phyloP scores from a whole-genome alignment of 2,888 invertebrate species.

The Macaria notata region DNA sequence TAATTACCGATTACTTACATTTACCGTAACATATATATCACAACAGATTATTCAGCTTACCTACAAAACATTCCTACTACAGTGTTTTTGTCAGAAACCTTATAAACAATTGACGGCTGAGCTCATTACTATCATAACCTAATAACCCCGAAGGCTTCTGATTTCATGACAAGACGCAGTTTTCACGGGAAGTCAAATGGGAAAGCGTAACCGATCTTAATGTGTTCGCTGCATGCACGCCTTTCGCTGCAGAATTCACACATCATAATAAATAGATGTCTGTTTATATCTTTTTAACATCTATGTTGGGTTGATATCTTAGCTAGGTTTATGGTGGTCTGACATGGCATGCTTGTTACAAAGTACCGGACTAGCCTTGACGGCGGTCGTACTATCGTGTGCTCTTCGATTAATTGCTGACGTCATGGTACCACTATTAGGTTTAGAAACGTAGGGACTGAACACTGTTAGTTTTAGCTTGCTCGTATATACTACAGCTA shows the following conservation, averaged over 20 bases:
- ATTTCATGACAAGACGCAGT: slow-evolving; percentile 78
- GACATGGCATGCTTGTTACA: slow-evolving; percentile 19
- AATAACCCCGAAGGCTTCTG: slow-evolving; percentile 67
- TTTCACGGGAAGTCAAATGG: slow-evolving; percentile 73
- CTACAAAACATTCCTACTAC: no score
- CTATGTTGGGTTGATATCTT: slow-evolving; percentile 22
- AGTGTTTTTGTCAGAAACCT: no score
- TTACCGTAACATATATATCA: no score
- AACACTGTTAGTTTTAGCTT: no score
- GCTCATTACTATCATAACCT: slow-evolving; percentile 62
- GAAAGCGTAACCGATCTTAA: slow-evolving; percentile 76
- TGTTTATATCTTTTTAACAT: slow-evolving; percentile 28
- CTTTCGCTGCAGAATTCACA: slow-evolving; percentile 61
- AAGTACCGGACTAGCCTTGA: slow-evolving; percentile 12
- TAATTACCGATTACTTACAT: no score
- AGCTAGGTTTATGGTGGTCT: slow-evolving; percentile 12
- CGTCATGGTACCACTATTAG: slow-evolving; percentile 7
- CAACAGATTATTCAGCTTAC: no score
- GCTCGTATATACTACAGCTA: no score
- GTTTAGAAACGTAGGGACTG: background rate
- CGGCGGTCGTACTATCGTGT: slow-evolving; percentile 7
- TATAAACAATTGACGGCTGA: no score
- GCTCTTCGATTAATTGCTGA: slow-evolving; percentile 12
- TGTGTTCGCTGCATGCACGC: slow-evolving; percentile 71
- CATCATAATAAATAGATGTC: slow-evolving; percentile 50